Conservation (phyloP, 2,797 vertebrate genomes). For the Acanthurus lineatus region DNA sequence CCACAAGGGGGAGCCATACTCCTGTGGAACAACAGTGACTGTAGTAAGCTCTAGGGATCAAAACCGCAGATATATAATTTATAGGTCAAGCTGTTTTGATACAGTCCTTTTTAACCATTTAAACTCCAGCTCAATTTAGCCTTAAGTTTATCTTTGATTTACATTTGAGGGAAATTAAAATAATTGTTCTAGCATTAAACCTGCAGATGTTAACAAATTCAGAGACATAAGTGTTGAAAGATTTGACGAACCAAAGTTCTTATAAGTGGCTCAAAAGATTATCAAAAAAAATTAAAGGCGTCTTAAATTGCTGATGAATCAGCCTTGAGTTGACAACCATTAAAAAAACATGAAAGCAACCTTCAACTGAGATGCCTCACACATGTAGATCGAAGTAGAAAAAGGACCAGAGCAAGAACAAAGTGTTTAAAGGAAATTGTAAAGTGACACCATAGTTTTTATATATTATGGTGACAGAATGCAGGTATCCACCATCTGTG, state of each 20-base stretch:
- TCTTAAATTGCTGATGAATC: slow-evolving; percentile 11
- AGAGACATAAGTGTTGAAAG: background rate
- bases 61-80: slow-evolving; percentile 60
- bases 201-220: background rate
- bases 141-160: background rate
- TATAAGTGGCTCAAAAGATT: background rate
- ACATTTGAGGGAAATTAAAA: background rate
- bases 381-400: background rate
- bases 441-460: background rate
- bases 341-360: slow-evolving; percentile 5
- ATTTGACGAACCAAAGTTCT: slow-evolving; percentile 4
- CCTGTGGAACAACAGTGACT: background rate
- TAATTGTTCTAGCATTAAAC: background rate
- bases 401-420: background rate
- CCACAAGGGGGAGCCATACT: slow-evolving; percentile 46
- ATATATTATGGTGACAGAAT: background rate
- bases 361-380: background rate
- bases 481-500: slow-evolving; percentile 10
- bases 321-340: background rate
- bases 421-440: slow-evolving; percentile 3
- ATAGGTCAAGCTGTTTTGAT: slow-evolving; percentile 62
- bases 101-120: slow-evolving; percentile 38
- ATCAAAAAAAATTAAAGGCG: slow-evolving; percentile 11
- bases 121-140: background rate
- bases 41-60: slow-evolving; percentile 1